A percentile compares a stretch with the other conserved stretches of the same genome.
Conservation (phyloP, 92 coral and sea anemone genomes). For the Bergia sp. region DNA sequence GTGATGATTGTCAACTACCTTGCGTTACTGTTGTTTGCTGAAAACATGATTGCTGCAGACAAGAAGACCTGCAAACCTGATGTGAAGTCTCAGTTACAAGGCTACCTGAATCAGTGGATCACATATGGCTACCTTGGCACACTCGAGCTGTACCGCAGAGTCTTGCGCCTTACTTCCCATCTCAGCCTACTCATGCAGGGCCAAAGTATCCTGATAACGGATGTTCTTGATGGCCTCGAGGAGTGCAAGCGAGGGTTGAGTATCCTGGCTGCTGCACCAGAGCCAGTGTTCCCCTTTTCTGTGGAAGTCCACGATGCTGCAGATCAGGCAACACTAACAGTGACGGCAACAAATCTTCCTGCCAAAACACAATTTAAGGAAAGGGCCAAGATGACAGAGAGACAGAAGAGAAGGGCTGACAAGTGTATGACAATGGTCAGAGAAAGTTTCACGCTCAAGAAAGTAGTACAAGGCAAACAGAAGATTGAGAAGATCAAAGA, state of each 20-base stretch:
- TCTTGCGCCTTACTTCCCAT: constrained; percentile 57
- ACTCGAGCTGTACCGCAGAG: constrained; percentile 52
- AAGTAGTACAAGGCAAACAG: constrained; percentile 45
- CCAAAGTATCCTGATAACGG: constrained; percentile 49
- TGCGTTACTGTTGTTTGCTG: constrained; percentile 39
- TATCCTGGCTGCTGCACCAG: constrained; percentile 45
- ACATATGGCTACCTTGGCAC: constrained; percentile 53
- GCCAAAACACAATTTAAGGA: constrained; percentile 45
- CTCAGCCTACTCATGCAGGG: constrained; percentile 55
- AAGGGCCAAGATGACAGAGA: constrained; percentile 43
- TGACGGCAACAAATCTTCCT: constrained; percentile 46
- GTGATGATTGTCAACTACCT: constrained; percentile 62
- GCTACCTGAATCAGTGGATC: constrained; percentile 47
- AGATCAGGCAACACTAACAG: neutral
- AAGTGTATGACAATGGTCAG: constrained; percentile 40
- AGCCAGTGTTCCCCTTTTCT: constrained; percentile 44
- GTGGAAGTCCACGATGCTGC: constrained; percentile 8
- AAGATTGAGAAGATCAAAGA: constrained; percentile 40
- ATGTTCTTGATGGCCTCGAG: constrained; percentile 46
- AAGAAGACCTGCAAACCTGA: constrained; percentile 19
- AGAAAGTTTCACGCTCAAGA: constrained; percentile 47
- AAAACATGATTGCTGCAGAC: constrained; percentile 17
- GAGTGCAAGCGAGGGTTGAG: constrained; percentile 50
- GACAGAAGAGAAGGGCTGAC: constrained; percentile 44
- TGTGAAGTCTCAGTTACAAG: constrained; percentile 44